Base-by-base conservation (phyloP, 1,140 invertebrate genomes). In the Dufourea novaeangliae region DNA sequence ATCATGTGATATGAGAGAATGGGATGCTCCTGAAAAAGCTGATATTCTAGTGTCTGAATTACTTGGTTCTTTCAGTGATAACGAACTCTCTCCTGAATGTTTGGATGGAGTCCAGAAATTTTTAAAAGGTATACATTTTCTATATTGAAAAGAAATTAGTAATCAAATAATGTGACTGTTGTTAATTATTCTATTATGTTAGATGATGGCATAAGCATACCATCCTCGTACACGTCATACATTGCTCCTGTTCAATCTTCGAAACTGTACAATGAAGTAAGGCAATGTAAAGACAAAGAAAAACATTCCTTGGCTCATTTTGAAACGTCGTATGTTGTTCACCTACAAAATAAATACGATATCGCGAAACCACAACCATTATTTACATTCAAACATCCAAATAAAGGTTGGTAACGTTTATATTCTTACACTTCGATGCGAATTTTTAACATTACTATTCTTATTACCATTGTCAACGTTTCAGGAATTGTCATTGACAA, bases 51-150 rank as follows among this genome's bases (percentile, higher is more conserved):
- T 99, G 1, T 99, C 98, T 12, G 99, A 99, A 93, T 93, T 99
- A 22, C 93, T 99, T 11, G 96, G 99, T 7, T 99, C 98, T 12
- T 99, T 99, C 94, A 98, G 98, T 25, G 98, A 99, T 90, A 99
- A 99, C 92, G 99, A 99, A 93, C 94, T 99, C 1, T 99, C 98
- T 1, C 99, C 99, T 0, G 99, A 99, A 92, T 99, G 99, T 93
- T 94, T 99, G 17, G 98, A 99, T 94, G 98, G 98, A 8, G 98
- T 98, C 17, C 95, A 98, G 85, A 94, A 95, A 54, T 96, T 98
- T 82, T 91, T 99, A 0, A 98, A 97, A 93, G 94, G 95, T 95
- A 88, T 85, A 39, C 68, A 78, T 74, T 46, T 54, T 67, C 37
- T 54, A 29, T 20, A 61, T 70, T 32, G 10, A 6, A 41, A 67